phyloP scores from a whole-genome alignment of 2,797 vertebrate species.

The Clarias fuscus region DNA sequence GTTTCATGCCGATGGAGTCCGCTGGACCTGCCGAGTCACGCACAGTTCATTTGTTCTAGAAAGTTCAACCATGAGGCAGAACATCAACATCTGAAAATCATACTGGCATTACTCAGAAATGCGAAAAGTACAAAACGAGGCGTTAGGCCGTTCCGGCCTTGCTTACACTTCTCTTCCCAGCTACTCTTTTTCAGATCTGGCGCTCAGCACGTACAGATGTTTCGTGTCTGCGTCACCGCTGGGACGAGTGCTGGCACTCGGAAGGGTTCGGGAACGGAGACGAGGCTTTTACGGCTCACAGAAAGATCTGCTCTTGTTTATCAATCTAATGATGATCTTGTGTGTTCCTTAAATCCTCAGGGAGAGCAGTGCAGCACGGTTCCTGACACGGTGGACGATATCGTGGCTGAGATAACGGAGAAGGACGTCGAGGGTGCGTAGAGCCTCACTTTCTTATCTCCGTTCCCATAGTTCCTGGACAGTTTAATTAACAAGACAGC shows the following conservation, averaged over 20 bases:
- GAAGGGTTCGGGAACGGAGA: constrained; percentile 28
- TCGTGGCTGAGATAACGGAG: constrained; percentile 91
- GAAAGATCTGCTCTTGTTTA: constrained; percentile 16
- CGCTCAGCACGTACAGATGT: constrained; percentile 40
- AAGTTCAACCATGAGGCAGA: constrained; percentile 28
- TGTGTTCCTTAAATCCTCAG: constrained; percentile 68
- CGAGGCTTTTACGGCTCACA: not conserved
- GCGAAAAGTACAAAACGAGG: not conserved
- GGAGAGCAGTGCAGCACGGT: constrained; percentile 94
- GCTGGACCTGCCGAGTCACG: constrained; percentile 30
- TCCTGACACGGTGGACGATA: constrained; percentile 92
- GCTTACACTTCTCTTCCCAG: constrained; percentile 1
- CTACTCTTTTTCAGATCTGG: not conserved
- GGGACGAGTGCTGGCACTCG: constrained; percentile 14
- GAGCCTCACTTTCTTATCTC: constrained; percentile 45
- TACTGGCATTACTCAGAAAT: not conserved
- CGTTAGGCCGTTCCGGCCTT: not conserved
- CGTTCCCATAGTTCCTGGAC: constrained; percentile 40
- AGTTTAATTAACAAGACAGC: constrained; percentile 51
- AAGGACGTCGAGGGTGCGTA: constrained; percentile 87
- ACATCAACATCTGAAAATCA: constrained; percentile 30
- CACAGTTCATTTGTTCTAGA: constrained; percentile 34
- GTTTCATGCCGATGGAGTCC: constrained; percentile 1
- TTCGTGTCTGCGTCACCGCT: constrained; percentile 41
- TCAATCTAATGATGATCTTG: constrained; percentile 39